Evolutionary conservation across 2,113 vertebrate species (phyloP).

Genomic region (Catharus fuscescens): DNA sequence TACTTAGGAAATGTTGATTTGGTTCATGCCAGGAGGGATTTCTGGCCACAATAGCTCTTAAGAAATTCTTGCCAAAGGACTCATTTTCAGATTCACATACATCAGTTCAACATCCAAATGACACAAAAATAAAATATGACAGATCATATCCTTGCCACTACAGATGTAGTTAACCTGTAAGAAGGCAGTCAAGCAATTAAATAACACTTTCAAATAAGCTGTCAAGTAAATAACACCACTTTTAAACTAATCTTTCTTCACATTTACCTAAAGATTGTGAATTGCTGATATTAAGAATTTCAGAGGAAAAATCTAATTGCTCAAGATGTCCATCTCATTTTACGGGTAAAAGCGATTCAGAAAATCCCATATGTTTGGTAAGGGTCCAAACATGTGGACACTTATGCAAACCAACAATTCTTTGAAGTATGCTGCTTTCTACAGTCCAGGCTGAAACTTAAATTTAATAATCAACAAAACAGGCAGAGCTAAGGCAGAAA

Average conservation of each 20-base stretch:
- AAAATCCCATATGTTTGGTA: slow-evolving; percentile 63
- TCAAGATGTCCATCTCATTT: slow-evolving; percentile 48
- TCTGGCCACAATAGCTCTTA: background rate
- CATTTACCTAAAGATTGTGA: slow-evolving; percentile 4
- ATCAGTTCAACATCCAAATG: background rate
- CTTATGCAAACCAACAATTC: slow-evolving; percentile 57
- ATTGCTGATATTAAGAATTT: background rate
- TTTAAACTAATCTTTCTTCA: background rate
- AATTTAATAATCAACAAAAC: slow-evolving; percentile 60
- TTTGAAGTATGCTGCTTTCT: slow-evolving; percentile 48
- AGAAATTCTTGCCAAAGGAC: background rate
- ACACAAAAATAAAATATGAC: background rate
- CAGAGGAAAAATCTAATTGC: slow-evolving; percentile 3
- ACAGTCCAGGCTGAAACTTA: slow-evolving; percentile 47
- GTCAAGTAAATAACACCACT: background rate
- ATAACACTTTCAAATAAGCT: background rate
- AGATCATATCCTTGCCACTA: background rate
- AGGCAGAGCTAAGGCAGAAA: slow-evolving; percentile 42
- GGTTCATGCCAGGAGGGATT: background rate
- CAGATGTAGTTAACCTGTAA: background rate
- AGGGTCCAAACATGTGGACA: slow-evolving; percentile 53
- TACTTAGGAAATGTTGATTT: slow-evolving; percentile 34
- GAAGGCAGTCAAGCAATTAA: background rate
- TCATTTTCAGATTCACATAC: background rate
- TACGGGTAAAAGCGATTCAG: slow-evolving; percentile 17